Conservation (phyloP, 1,140 invertebrate species). For the Coptotermes formosanus region DNA sequence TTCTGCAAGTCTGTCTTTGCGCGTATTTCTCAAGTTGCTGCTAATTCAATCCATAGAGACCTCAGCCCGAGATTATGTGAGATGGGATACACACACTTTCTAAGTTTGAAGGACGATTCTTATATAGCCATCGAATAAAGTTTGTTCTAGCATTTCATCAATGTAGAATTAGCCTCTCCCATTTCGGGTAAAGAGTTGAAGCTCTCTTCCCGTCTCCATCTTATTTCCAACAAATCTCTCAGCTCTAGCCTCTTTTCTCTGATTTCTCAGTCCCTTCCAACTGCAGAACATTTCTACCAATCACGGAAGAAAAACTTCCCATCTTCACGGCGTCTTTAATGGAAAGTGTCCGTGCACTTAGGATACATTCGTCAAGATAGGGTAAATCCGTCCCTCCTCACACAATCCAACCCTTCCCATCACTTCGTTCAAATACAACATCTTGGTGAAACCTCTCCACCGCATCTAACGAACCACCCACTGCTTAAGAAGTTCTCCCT, state of each 20-base stretch:
- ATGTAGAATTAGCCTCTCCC: not conserved
- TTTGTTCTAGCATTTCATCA: conserved; percentile 16
- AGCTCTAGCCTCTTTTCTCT: not conserved
- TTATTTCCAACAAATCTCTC: conserved; percentile 11
- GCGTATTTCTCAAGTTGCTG: too few species aligned
- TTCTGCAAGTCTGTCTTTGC: too few species aligned
- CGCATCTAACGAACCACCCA: not conserved
- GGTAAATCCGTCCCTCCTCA: not conserved
- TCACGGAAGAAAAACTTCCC: conserved; percentile 10
- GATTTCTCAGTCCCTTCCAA: not conserved
- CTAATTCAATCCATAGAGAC: not conserved
- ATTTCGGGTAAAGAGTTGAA: not conserved
- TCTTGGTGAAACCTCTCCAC: not conserved
- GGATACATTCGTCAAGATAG: not conserved
- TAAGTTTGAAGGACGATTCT: conserved; percentile 4
- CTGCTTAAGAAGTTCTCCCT: not conserved
- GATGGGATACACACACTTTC: not conserved
- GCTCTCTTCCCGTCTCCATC: not conserved
- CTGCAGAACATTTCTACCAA: conserved; percentile 11
- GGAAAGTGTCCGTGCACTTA: not conserved
- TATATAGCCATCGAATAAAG: not conserved
- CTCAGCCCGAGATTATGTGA: not conserved
- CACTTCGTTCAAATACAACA: not conserved
- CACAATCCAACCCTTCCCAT: not conserved
- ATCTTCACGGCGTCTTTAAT: not conserved